phyloP scores from a whole-genome alignment of 2,888 invertebrate species.

The Hipparchia sbordonii region DNA sequence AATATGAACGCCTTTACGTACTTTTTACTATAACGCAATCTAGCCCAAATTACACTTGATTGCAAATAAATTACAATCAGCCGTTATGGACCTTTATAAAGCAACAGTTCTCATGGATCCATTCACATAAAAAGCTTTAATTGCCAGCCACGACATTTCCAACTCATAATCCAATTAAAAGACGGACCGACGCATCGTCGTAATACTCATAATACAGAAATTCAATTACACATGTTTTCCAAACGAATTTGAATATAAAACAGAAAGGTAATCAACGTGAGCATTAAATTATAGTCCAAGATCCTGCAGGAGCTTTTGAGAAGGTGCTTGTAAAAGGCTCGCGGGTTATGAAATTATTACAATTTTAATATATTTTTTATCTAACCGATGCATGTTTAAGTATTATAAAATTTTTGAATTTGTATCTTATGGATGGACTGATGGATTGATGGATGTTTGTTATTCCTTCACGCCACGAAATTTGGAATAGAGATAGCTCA shows the following conservation, averaged over 20 bases:
- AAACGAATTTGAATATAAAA: constrained; percentile 54
- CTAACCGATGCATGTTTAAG: no score
- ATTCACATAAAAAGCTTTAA: constrained; percentile 37
- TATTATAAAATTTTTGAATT: no score
- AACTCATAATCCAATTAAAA: constrained; percentile 39
- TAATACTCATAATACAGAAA: constrained; percentile 55
- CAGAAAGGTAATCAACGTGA: constrained; percentile 69
- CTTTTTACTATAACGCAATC: constrained; percentile 11
- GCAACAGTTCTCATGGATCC: constrained; percentile 20
- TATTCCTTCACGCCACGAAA: no score
- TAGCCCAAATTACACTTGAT: constrained; percentile 27
- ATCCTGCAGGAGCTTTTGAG: background rate
- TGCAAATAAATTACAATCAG: constrained; percentile 41
- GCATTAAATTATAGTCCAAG: constrained; percentile 51
- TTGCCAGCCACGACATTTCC: constrained; percentile 33
- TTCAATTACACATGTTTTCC: constrained; percentile 47
- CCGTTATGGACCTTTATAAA: background rate
- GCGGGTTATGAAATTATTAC: no score
- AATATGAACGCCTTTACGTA: background rate
- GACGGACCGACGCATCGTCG: constrained; percentile 43
- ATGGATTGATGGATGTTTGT: no score
- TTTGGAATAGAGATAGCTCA: no score
- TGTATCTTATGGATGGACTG: no score
- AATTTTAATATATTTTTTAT: no score
- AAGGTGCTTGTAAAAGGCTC: background rate